Percentiles rank a stretch among this genome's conserved stretches.
Evolutionary conservation across 2,113 vertebrate species (phyloP).

Genomic region (Nerophis ophidion): DNA sequence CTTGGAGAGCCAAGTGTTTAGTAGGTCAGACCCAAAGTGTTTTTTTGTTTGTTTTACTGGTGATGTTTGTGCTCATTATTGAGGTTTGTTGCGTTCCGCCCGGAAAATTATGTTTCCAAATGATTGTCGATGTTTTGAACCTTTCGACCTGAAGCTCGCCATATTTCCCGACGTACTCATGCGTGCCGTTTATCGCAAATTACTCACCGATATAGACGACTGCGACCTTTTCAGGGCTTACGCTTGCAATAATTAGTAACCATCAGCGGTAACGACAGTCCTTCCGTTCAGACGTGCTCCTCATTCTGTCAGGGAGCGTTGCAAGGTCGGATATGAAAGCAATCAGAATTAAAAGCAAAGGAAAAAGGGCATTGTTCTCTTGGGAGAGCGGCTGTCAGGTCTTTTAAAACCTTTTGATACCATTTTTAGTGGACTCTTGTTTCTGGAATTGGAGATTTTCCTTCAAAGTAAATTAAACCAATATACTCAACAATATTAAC

Average conservation of each 20-base stretch:
- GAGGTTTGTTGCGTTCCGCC: no score
- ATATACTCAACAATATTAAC: no score
- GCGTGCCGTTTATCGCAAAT: background rate
- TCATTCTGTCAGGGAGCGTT: slow-evolving; percentile 21
- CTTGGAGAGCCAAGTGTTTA: no score
- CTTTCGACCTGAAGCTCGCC: background rate
- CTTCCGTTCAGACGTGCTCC: background rate
- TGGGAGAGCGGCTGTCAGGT: slow-evolving; percentile 23
- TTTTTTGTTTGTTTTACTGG: no score
- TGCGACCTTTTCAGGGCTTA: background rate
- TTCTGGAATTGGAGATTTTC: background rate
- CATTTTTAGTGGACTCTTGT: slow-evolving; percentile 15
- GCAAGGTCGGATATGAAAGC: slow-evolving; percentile 22
- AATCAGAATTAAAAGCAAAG: slow-evolving; percentile 7
- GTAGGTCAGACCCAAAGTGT: no score
- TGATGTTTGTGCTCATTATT: no score
- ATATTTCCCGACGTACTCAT: background rate
- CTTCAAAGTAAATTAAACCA: no score
- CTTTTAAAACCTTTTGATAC: slow-evolving; percentile 19
- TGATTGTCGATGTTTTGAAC: background rate
- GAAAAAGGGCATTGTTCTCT: slow-evolving; percentile 10
- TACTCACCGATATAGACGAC: background rate
- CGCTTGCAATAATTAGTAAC: slow-evolving; percentile 1
- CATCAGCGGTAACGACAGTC: background rate
- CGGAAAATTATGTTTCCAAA: no score